phyloP scores from a whole-genome alignment of 2,888 invertebrate genomes.

The Synergus itoensis region DNA sequence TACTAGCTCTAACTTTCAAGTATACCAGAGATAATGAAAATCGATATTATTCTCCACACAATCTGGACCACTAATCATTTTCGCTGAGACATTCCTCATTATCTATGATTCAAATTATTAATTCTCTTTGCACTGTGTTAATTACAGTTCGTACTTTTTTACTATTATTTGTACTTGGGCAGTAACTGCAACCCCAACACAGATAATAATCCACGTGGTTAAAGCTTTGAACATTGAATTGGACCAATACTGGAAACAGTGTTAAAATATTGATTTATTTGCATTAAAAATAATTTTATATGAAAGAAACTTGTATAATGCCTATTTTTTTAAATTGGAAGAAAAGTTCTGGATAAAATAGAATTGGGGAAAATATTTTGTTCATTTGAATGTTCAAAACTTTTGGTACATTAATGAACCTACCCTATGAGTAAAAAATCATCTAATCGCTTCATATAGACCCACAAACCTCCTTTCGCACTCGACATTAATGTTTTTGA shows the following conservation, averaged over 20 bases:
- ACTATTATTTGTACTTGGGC: not conserved
- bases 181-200: not conserved
- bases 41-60: conserved; percentile 12
- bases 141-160: not conserved
- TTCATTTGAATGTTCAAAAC: no score
- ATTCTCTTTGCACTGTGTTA: conserved; percentile 24
- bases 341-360: no score
- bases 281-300: no score
- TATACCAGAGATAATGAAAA: not conserved
- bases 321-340: no score
- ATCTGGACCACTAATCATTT: conserved; percentile 15
- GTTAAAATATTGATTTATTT: no score
- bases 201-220: no score
- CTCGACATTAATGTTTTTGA: conserved; percentile 11
- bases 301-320: no score
- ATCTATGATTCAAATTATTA: conserved; percentile 34
- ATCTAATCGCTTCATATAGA: conserved; percentile 4
- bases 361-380: no score
- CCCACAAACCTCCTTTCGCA: conserved; percentile 39
- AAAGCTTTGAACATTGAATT: no score
- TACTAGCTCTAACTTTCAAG: conserved; percentile 7
- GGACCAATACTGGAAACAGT: no score
- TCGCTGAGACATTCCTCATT: conserved; percentile 22
- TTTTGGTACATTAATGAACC: not conserved
- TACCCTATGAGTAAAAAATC: not conserved